phyloP scores from a whole-genome alignment of 2,113 vertebrate genomes.

The Chaetodon auriga region DNA sequence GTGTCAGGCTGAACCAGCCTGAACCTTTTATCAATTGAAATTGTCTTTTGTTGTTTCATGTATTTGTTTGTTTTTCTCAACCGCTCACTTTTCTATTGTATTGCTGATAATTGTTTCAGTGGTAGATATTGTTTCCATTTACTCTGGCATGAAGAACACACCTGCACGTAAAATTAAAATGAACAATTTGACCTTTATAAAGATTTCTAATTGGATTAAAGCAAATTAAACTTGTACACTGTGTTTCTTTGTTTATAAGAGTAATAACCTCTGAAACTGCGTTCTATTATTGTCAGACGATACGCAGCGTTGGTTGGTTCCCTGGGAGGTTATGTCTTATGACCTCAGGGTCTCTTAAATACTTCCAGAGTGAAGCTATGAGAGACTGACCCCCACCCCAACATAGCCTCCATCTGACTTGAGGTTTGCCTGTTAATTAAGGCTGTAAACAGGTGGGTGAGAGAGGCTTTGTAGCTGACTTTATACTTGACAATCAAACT shows the following conservation, averaged over 20 bases:
- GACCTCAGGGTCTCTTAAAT: constrained; percentile 63
- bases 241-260: constrained; percentile 21
- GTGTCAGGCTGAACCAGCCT: background rate
- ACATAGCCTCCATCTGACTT: constrained; percentile 68
- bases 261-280: constrained; percentile 28
- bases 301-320: constrained; percentile 48
- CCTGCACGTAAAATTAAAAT: constrained; percentile 31
- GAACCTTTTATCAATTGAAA: background rate
- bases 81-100: background rate
- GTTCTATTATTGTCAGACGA: constrained; percentile 8
- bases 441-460: constrained; percentile 72
- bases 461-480: constrained; percentile 63
- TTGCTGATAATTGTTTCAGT: background rate
- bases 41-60: background rate
- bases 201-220: constrained; percentile 10
- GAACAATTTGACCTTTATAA: constrained; percentile 25
- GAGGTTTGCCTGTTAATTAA: constrained; percentile 81
- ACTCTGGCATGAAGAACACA: constrained; percentile 2
- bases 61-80: constrained; percentile 22
- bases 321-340: constrained; percentile 40
- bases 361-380: constrained; percentile 58
- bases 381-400: constrained; percentile 45
- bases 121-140: background rate
- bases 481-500: constrained; percentile 68
- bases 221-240: background rate